Evolutionary conservation across 2,888 invertebrate species (phyloP), one percentile per base, ranked within the genome.

Genomic region (Zygogramma bicolorata): DNA sequence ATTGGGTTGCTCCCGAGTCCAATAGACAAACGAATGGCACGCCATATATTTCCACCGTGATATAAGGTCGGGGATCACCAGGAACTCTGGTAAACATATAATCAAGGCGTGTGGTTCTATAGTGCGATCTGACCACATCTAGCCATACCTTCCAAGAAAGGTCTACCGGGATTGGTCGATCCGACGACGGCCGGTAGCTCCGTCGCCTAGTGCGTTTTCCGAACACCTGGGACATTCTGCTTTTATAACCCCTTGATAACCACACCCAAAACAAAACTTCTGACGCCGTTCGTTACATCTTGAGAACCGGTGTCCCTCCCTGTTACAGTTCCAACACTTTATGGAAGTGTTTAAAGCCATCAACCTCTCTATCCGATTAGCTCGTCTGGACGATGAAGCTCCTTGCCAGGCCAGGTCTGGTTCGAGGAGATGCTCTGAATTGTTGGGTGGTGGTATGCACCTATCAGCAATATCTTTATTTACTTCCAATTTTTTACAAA

Each of bases 31-130:
- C n/a, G n/a, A n/a, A n/a, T n/a, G n/a, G n/a, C n/a, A n/a, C n/a
- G n/a, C n/a, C n/a, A n/a, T n/a, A n/a, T n/a, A n/a, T n/a, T n/a
- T n/a, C n/a, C n/a, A n/a, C n/a, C n/a, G n/a, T n/a, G n/a, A n/a
- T n/a, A n/a, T n/a, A n/a, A n/a, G n/a, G n/a, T n/a, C n/a, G n/a
- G n/a, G n/a, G n/a, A n/a, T n/a, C n/a, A n/a, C n/a, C n/a, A n/a
- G n/a, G n/a, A n/a, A 62, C 27, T 46, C 31, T 4, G n/a, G 8
- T 67, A n/a, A 62, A 62, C 58, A 68, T 34, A 5, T 53, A 34
- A 20, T 71, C 53, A 3, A 71, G 61, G 46, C 18, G 20, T 13
- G 62, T 22, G 5, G 42, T n/a, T 5, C 42, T 20, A 6, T 42
- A 42, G 13, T 20, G 22, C 15, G 22, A 2, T 1, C 7, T 40